Evolutionary conservation across 2,888 invertebrate species (phyloP).

Genomic region (Thalpophila matura): DNA sequence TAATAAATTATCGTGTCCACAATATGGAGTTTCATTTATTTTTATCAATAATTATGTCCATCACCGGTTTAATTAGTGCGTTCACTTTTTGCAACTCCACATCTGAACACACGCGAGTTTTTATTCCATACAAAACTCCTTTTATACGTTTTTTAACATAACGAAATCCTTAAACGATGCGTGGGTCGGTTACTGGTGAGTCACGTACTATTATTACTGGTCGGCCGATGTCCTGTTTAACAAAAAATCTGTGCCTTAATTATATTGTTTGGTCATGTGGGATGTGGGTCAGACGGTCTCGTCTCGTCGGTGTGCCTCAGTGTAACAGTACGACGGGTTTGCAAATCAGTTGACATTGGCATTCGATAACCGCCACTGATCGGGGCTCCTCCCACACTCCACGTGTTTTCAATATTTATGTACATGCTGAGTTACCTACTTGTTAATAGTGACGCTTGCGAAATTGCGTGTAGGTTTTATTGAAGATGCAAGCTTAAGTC

Average conservation of each 20-base stretch:
- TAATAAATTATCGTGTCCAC: slow-evolving; percentile 5
- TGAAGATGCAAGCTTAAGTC: no score
- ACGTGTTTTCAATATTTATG: slow-evolving; percentile 55
- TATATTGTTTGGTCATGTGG: slow-evolving; percentile 62
- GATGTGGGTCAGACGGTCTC: slow-evolving; percentile 79
- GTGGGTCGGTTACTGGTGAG: slow-evolving; percentile 31
- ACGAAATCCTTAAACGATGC: slow-evolving; percentile 37
- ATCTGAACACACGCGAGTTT: slow-evolving; percentile 2
- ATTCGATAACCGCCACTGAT: slow-evolving; percentile 74
- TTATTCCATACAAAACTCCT: slow-evolving; percentile 30
- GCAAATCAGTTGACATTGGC: slow-evolving; percentile 87
- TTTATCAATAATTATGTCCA: slow-evolving; percentile 35
- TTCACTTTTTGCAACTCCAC: slow-evolving; percentile 39
- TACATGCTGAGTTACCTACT: slow-evolving; percentile 10
- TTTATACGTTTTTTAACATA: slow-evolving; percentile 7
- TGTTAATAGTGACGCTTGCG: slow-evolving; percentile 23
- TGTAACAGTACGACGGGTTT: slow-evolving; percentile 84
- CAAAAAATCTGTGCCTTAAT: slow-evolving; percentile 66
- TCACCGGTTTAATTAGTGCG: slow-evolving; percentile 25
- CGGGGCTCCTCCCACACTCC: slow-evolving; percentile 57
- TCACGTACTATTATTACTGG: slow-evolving; percentile 37
- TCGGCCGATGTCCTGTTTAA: slow-evolving; percentile 44
- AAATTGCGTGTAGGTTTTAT: slow-evolving; percentile 2
- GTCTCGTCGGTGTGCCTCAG: slow-evolving; percentile 33
- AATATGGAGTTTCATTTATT: slow-evolving; percentile 1